phyloP scores from a whole-genome alignment of 1,140 invertebrate genomes.

The Dolichoris vasculosae region DNA sequence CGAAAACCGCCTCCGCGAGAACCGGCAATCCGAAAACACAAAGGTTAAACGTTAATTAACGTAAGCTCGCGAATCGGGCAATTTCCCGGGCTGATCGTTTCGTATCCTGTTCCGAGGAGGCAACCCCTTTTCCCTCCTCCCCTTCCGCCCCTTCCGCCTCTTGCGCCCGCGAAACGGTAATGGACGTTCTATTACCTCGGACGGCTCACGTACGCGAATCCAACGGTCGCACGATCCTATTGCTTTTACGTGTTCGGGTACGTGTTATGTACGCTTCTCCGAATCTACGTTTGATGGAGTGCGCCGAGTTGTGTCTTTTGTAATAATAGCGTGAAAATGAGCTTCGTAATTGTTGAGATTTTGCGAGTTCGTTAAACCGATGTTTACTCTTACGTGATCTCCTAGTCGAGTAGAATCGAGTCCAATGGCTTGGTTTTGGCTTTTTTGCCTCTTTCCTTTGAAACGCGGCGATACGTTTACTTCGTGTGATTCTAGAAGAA shows the following conservation, averaged over 20 bases:
- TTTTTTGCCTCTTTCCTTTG: too few species aligned
- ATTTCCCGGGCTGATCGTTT: slow-evolving; percentile 36
- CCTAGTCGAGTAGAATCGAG: neutral
- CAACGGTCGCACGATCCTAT: neutral
- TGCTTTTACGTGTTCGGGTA: slow-evolving; percentile 21
- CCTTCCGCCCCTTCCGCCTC: too few species aligned
- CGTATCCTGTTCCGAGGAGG: slow-evolving; percentile 33
- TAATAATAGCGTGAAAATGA: neutral
- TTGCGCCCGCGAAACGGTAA: too few species aligned
- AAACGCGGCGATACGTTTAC: too few species aligned
- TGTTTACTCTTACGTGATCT: neutral
- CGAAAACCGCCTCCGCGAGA: neutral
- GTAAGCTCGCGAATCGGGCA: slow-evolving; percentile 41
- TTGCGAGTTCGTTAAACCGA: neutral
- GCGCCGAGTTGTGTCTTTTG: neutral
- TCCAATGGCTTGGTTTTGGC: neutral
- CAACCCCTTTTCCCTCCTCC: neutral
- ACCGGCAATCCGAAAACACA: neutral
- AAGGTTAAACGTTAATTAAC: slow-evolving; percentile 45
- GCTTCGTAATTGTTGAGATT: neutral
- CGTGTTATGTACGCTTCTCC: neutral
- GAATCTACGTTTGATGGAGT: neutral
- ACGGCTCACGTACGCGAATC: neutral
- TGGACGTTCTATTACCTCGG: slow-evolving; percentile 40
- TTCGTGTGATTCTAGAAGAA: too few species aligned